A percentile compares a stretch with the other conserved stretches of the same genome.
These are phyloP conservation scores for Malacoraja senta DNA, from an alignment of 2,797 vertebrate species.

Conservation along the genomic window DNA sequence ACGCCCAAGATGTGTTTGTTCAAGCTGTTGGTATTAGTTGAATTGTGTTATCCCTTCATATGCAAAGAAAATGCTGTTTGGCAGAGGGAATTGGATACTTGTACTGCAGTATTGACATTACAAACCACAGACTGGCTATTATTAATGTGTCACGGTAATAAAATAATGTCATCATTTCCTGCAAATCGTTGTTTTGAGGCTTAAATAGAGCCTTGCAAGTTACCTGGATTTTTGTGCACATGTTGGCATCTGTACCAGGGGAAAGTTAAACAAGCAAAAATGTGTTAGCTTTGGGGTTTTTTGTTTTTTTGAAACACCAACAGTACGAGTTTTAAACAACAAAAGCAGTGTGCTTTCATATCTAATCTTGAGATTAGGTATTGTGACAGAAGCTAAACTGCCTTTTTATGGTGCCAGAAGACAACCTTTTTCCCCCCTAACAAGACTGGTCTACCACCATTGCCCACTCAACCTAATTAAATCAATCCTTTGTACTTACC, in stretches of 20 bases:
- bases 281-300: conserved; percentile 58
- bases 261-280: conserved; percentile 69
- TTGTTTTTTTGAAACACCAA: conserved; percentile 54
- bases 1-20: conserved; percentile 52
- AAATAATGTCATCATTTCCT: conserved; percentile 44
- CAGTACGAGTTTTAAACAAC: conserved; percentile 68
- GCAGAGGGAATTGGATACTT: conserved; percentile 44
- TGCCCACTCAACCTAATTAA: conserved; percentile 95
- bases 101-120: conserved; percentile 41
- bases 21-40: conserved; percentile 46
- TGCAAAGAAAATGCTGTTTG: conserved; percentile 54
- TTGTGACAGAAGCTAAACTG: conserved; percentile 72
- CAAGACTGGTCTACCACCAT: conserved; percentile 80
- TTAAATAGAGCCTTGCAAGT: conserved; percentile 53
- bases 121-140: conserved; percentile 45
- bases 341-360: conserved; percentile 63
- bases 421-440: conserved; percentile 78
- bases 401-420: conserved; percentile 70
- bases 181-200: conserved; percentile 49
- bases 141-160: conserved; percentile 43
- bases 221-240: conserved; percentile 46
- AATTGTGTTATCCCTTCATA: conserved; percentile 53
- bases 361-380: conserved; percentile 63
- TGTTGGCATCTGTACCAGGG: conserved; percentile 51
- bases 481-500: conserved; percentile 90